Percentiles rank a stretch among this genome's conserved stretches.
These are phyloP conservation scores for Crypturellus undulatus DNA, from an alignment of 2,113 vertebrate genomes.

Conservation along the genomic window DNA sequence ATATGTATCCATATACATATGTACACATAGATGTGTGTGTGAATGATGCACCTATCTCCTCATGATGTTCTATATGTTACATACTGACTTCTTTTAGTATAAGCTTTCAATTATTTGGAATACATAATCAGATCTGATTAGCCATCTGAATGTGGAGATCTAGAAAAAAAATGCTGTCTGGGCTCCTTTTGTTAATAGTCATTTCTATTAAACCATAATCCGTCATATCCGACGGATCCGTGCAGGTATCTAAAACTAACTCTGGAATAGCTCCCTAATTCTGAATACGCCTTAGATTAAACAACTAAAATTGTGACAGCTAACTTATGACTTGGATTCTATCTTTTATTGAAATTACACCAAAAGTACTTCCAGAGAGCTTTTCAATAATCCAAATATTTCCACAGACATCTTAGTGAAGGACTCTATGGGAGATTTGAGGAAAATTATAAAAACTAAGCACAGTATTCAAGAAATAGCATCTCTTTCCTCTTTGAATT, in stretches of 20 bases:
- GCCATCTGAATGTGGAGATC: background rate
- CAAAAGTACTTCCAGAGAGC: background rate
- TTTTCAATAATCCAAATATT: background rate
- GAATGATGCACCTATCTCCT: background rate
- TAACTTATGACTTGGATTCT: background rate
- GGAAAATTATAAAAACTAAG: background rate
- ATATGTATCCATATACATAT: too few species aligned
- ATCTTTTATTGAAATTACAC: background rate
- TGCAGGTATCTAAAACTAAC: background rate
- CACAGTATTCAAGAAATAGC: background rate
- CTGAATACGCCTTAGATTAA: background rate
- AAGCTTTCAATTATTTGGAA: background rate
- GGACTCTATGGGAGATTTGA: background rate
- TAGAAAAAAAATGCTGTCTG: background rate
- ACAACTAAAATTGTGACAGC: background rate
- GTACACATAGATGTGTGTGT: background rate
- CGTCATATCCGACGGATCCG: too few species aligned
- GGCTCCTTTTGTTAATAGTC: rapidly evolving
- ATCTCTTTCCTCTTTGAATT: background rate
- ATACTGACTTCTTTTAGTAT: background rate
- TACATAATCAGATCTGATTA: background rate
- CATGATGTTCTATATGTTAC: rapidly evolving
- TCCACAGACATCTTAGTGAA: background rate
- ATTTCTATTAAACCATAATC: background rate
- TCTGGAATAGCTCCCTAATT: background rate